Conservation (phyloP, 1,140 invertebrate species). For the Parapsyche elsis region DNA sequence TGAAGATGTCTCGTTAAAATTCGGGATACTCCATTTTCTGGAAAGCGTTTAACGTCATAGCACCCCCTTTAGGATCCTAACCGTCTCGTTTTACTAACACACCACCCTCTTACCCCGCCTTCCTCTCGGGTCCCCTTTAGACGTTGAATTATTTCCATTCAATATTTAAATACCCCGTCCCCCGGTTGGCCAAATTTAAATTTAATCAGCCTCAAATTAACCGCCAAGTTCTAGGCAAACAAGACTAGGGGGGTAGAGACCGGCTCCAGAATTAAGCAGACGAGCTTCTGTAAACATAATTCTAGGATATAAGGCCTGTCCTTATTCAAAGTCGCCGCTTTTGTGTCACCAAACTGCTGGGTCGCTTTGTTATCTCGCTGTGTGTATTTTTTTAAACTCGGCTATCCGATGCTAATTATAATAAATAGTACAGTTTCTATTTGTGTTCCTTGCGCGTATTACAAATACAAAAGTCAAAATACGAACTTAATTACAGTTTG, state of each 20-base stretch:
- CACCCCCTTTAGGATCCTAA: not conserved
- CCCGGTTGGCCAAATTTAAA: conserved; percentile 39
- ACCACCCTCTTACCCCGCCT: not conserved
- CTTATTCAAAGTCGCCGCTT: conserved; percentile 19
- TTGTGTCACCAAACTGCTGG: conserved; percentile 1
- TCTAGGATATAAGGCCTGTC: conserved; percentile 23
- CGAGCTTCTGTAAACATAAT: conserved; percentile 39
- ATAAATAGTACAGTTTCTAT: too few relatives aligned
- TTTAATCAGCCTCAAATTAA: conserved; percentile 54
- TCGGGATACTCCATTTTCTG: conserved; percentile 29
- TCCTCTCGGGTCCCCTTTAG: not conserved
- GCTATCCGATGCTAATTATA: not conserved
- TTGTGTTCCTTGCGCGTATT: too few relatives aligned
- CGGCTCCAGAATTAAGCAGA: conserved; percentile 37
- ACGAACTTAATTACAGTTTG: not conserved
- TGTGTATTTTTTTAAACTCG: conserved; percentile 3
- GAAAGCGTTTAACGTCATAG: conserved; percentile 28
- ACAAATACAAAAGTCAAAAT: not conserved
- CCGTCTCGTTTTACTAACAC: not conserved
- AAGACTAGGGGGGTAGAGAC: conserved; percentile 4
- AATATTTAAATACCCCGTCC: conserved; percentile 45
- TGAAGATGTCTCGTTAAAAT: conserved; percentile 33
- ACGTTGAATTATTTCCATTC: conserved; percentile 40
- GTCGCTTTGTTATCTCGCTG: not conserved
- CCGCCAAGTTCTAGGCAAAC: conserved; percentile 42